These are phyloP conservation scores for Macropus fuliginosus DNA, from an alignment of 2,797 vertebrate species.

Conservation along the genomic window DNA sequence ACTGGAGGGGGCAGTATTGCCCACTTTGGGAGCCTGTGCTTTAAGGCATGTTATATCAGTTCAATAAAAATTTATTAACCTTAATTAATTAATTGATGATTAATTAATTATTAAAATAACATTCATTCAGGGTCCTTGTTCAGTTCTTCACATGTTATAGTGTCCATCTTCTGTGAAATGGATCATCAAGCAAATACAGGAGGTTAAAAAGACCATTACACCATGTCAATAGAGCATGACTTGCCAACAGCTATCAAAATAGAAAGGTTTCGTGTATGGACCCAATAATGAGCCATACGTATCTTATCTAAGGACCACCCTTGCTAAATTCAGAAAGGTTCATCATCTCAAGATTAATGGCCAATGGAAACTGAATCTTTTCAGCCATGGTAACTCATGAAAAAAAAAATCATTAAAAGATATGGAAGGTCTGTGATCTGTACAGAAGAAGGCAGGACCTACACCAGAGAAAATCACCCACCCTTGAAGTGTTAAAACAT, in stretches of 20 bases:
- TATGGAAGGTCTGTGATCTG: background rate
- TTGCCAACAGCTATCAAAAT: background rate
- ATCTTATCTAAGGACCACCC: background rate
- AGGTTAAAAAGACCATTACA: background rate
- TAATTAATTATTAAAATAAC: background rate
- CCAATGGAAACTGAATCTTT: background rate
- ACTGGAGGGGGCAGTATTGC: too few species aligned
- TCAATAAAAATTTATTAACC: background rate
- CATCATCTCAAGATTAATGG: background rate
- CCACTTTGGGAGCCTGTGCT: background rate
- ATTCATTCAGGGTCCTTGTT: background rate
- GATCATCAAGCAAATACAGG: background rate
- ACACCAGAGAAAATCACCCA: background rate
- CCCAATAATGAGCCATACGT: background rate
- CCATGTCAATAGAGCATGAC: background rate
- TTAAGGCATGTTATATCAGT: background rate
- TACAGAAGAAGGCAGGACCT: background rate
- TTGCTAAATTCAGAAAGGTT: background rate
- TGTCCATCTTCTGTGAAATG: background rate
- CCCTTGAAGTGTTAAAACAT: background rate
- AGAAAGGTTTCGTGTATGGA: background rate
- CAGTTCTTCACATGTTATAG: background rate
- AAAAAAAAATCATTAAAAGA: background rate
- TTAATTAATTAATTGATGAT: too few species aligned
- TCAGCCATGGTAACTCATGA: background rate